These are phyloP conservation scores for Hystrix cristata DNA, from an alignment of 2,113 vertebrate species.

Conservation along the genomic window DNA sequence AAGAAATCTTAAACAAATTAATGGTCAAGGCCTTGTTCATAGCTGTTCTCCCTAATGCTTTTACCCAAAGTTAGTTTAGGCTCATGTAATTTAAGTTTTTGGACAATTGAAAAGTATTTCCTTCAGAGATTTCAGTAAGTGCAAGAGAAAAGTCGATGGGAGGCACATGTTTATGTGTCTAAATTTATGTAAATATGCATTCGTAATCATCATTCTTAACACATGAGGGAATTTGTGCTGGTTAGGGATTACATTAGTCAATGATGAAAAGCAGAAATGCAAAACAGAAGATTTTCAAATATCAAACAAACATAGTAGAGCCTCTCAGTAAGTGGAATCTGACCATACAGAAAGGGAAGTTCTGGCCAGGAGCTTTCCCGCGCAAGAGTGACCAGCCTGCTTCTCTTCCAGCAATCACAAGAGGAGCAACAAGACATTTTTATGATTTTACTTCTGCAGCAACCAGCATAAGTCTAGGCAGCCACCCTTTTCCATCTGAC, in stretches of 20 bases:
- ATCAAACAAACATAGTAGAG: neutral
- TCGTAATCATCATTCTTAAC: conserved; percentile 41
- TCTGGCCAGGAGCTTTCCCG: neutral
- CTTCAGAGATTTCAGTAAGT: conserved; percentile 49
- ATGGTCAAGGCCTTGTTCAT: neutral
- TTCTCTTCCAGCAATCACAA: neutral
- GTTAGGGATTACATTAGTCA: neutral
- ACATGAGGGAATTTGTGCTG: neutral
- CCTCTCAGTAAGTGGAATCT: neutral
- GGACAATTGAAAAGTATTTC: conserved; percentile 50
- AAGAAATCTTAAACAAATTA: conserved; percentile 48
- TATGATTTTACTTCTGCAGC: neutral
- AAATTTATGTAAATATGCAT: neutral
- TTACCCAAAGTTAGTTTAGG: conserved; percentile 3
- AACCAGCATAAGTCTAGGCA: neutral
- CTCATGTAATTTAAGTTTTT: neutral
- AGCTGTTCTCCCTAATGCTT: neutral
- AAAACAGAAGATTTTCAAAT: neutral
- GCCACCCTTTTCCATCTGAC: neutral
- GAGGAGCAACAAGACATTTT: neutral
- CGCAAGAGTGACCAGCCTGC: neutral
- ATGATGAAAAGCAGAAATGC: conserved; percentile 54
- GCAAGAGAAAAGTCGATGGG: conserved; percentile 25
- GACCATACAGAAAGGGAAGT: neutral
- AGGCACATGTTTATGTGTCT: neutral